Evolutionary conservation across 1,140 invertebrate species (phyloP), one percentile per base, ranked within the genome.

Genomic region (Diachasmimorpha longicaudata): DNA sequence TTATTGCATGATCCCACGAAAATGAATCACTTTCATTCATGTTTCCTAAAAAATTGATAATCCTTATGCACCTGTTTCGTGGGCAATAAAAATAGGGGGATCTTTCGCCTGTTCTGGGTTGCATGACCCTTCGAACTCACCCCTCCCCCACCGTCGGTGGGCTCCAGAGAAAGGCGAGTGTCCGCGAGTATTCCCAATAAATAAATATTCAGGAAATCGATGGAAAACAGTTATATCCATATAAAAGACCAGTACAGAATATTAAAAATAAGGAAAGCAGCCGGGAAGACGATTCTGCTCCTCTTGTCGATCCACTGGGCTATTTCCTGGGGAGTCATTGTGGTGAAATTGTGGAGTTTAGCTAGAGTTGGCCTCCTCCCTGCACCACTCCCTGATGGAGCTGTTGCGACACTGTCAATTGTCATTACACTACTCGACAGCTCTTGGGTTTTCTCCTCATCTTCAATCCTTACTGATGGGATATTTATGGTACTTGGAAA

Each of bases 231-330:
- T 88, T 79, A 90, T 71, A 91, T 86, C 86, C 87, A 93, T 66
- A 95, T 94, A 82, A 95, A 95, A 31, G 93, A 93, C 95, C 95
- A 97, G 80, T 96, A 97, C 58, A 96, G 90, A 63, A 94, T 88
- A 82, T 97, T 97, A 82, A 96, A 96, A 55, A 95, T 90, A 0
- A 96, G 80, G 84, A 96, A 97, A 0, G 93, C 87, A 1, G 93
- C 81, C 0, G 96, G 96, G 84, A 96, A 97, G 2, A 95, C 85
- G 16, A 95, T 88, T 37, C 95, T 90, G 25, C 95, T 95, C 10
- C 94, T 90, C 79, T 90, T 93, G 86, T 96, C 95, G 55, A 97
- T 96, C 94, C 95, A 96, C 52, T 93, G 94, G 70, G 95, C 93
- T 46, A 96, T 95, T 85, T 96, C 93, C 80, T 96, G 95, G 0